Base-by-base conservation (phyloP, 2,888 invertebrate genomes). In the Lycia hirtaria region DNA sequence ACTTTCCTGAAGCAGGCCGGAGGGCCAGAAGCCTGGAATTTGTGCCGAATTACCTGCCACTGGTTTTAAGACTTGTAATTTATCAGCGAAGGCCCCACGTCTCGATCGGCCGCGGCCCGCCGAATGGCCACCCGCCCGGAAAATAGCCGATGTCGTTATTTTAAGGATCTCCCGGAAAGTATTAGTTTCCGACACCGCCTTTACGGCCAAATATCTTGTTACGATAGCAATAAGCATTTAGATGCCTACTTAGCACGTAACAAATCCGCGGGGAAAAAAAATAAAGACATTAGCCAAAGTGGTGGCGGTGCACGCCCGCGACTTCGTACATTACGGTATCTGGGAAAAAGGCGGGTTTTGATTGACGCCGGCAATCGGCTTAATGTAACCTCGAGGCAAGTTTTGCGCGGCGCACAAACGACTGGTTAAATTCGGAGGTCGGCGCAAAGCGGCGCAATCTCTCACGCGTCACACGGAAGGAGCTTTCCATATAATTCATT, bases 41-140 rank as follows among this genome's bases (percentile, higher is more conserved):
- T 86, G 82, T 83, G 82, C 84, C 81, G 86, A 88, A 93, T 93
- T 93, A 93, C 93, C 93, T 93, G 93, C 93, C 93, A 93, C 89
- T 85, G 90, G 88, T 91, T 92, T 88, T 91, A 93, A 93, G 92
- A 89, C 91, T 86, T 86, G 92, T 92, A 93, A 93, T 93, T 93
- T 93, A 93, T 94, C 93, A 93, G 91, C 68, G 76, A 72, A 76
- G 80, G 78, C 76, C 76, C 76, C 75, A 76, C 76, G 74, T 74
- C 80, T 80, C 77, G 80, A 84, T 85, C 81, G 81, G 79, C 80
- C 74, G 67, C 69, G 70, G 75, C 73, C 70, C 66, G 71, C 64
- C 72, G 73, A 72, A 75, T 71, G 63, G 68, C 75, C 78, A 76
- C 71, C 76, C 78, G 68, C 69, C 75, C 77, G 81, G 83, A 83